Conservation (phyloP, 2,888 invertebrate species). For the Flexamia atlantica region DNA sequence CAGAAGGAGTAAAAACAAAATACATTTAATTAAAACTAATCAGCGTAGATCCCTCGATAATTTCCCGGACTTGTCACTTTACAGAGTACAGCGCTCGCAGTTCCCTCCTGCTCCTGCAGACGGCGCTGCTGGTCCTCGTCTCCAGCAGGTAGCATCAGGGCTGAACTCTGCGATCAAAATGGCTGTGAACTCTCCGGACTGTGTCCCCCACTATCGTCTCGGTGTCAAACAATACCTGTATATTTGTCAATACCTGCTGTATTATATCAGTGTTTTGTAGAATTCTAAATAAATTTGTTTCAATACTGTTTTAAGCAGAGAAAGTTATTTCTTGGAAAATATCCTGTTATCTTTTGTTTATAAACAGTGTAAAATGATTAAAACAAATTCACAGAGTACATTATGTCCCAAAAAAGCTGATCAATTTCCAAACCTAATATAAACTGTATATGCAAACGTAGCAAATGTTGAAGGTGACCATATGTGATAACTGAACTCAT, state of each 20-base stretch:
- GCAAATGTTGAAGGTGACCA: no score
- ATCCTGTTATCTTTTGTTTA: no score
- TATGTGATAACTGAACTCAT: no score
- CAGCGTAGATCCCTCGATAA: no score
- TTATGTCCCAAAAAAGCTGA: no score
- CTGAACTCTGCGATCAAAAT: conserved; percentile 17
- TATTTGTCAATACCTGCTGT: conserved; percentile 50
- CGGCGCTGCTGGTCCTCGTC: background rate
- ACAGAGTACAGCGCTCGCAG: background rate
- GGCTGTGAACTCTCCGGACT: conserved; percentile 40
- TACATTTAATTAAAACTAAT: no score
- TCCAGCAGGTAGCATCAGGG: conserved; percentile 12
- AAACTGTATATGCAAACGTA: no score
- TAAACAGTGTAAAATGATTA: no score
- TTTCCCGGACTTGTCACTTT: background rate
- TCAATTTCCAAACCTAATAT: no score
- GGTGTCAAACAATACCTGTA: conserved; percentile 38
- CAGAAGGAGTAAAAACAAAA: no score
- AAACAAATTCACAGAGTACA: no score
- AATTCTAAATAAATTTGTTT: conserved; percentile 40
- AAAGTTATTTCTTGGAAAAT: no score
- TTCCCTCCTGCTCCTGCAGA: background rate
- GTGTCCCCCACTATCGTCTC: background rate
- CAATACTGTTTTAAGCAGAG: conserved; percentile 31
- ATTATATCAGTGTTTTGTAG: conserved; percentile 52